Evolutionary conservation across 2,797 vertebrate genomes (phyloP).

Genomic region (Sebastes vulpes): DNA sequence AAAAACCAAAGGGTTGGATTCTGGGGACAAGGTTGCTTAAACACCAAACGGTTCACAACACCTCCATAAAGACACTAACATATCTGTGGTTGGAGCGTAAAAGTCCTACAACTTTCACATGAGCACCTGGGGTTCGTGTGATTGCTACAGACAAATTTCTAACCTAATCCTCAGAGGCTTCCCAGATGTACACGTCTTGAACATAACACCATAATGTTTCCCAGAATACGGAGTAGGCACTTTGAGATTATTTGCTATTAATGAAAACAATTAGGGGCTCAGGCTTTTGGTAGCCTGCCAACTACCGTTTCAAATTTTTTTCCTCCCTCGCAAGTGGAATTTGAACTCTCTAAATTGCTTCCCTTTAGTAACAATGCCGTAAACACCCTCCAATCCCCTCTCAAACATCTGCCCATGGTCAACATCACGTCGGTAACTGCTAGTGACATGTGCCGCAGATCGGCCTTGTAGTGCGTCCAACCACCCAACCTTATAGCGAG

Average conservation of each 20-base stretch:
- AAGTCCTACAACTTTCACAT: conserved; percentile 27
- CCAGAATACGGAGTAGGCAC: conserved; percentile 74
- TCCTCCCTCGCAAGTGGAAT: conserved; percentile 72
- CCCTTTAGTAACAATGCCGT: conserved; percentile 79
- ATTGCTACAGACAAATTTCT: conserved; percentile 68
- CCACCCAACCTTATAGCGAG: conserved; percentile 54
- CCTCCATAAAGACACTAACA: conserved; percentile 20
- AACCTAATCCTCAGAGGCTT: conserved; percentile 69
- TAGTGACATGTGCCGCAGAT: conserved; percentile 72
- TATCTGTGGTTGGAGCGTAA: conserved; percentile 20
- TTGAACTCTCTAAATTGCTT: conserved; percentile 81
- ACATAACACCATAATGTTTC: conserved; percentile 73
- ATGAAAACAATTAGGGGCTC: conserved; percentile 82
- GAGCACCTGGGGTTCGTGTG: conserved; percentile 45
- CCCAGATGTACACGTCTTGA: conserved; percentile 71
- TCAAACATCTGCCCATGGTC: conserved; percentile 77
- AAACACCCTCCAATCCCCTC: conserved; percentile 76
- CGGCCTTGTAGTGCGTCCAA: conserved; percentile 71
- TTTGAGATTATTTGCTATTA: conserved; percentile 81
- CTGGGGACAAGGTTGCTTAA: conserved; percentile 69
- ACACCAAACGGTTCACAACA: conserved; percentile 61
- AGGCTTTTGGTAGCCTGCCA: conserved; percentile 76
- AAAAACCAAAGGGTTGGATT: conserved; percentile 74
- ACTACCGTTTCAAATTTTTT: conserved; percentile 80
- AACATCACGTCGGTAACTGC: conserved; percentile 75